Base-by-base conservation (phyloP, 2,888 invertebrate genomes). In the Nephrocerus scutellatus region DNA sequence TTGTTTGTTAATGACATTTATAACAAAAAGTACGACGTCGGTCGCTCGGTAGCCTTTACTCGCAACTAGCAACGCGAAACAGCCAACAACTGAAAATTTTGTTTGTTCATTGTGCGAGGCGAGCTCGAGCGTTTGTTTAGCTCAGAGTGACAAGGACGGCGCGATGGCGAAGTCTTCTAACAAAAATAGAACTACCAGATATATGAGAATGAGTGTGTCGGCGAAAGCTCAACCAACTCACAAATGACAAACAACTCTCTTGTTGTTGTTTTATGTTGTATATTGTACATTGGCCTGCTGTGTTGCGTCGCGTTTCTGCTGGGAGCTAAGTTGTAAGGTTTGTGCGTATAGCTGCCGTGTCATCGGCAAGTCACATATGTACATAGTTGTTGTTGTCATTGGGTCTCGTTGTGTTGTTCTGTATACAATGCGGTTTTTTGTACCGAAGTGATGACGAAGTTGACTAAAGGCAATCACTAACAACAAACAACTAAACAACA, bases 211-310 rank as follows among this genome's bases (percentile, higher is more conserved):
- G 20, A 40, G 43, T 44, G 47, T 48, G 49, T 44, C 48, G 45
- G 39, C 44, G 40, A 50, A 49, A 53, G 48, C 50, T 48, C 49
- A 51, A 44, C 48, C 46, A 55, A 51, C 53, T 51, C 50, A 53
- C 48, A 55, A 52, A 52, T 54, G 53, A 56, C 57, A 56, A 57
- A 52, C 52, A 54, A 51, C 52, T 52, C 43, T 42, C 48, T 39
- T 42, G 36, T 29, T 46, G 25, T 44, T 42, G 43, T 46, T 43
- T 36, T 35, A 41, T 36, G 31, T 28, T 30, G 23, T 29, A 35
- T 25, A 29, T 36, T 36, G 30, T 15, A n/a, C n/a, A n/a, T n/a
- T n/a, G n/a, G 14, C 12, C 32, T 36, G 35, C 35, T 23, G 41
- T 39, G 34, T 24, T 24, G 12, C n/a, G n/a, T 24, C 25, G 25